Base-by-base conservation (phyloP, 2,888 invertebrate species). In the Eupithecia centaureata region DNA sequence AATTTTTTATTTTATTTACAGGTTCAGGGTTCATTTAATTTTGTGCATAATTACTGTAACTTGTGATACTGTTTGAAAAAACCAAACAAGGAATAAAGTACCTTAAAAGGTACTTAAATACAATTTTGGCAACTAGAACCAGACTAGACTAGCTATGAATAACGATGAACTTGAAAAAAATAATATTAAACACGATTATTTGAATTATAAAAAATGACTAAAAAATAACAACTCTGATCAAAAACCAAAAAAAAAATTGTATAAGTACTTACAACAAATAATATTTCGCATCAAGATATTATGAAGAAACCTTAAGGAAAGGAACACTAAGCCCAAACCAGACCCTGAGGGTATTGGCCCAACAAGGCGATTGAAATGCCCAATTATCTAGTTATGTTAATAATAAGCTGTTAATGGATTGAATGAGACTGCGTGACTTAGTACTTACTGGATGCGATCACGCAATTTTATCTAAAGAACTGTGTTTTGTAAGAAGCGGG, bases 361-460 rank as follows among this genome's bases (percentile, higher is more conserved):
- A 60, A 42, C 66, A 75, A 75, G 77, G 73, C 79, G 73, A 74
- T 71, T 75, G 72, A 73, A 65, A 76, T 74, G 74, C 72, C 74
- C 64, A 75, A 76, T 77, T 74, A 72, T 71, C 72, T 63, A 73
- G 71, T 73, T 38, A 63, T 58, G 75, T 72, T 76, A 77, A 81
- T 79, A 78, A 79, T 75, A 35, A 65, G 63, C 58, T 63, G 67
- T 58, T 71, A 72, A 61, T 68, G 67, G 58, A 70, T 68, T 68
- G 64, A 70, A 71, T 73, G 66, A 68, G 71, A 25, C 73, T 70
- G 72, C 77, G 75, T 80, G 79, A 75, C 77, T 75, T 69, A 73
- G 61, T 70, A 65, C 61, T 54, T 67, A 63, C 35, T 42, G 56
- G 72, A 68, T 76, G 54, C 42, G 63, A 69, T 72, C 71, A 69